Evolutionary conservation across 2,113 vertebrate species (phyloP), one percentile per base, ranked within the genome.

Genomic region (Hydrochoerus hydrochaeris): DNA sequence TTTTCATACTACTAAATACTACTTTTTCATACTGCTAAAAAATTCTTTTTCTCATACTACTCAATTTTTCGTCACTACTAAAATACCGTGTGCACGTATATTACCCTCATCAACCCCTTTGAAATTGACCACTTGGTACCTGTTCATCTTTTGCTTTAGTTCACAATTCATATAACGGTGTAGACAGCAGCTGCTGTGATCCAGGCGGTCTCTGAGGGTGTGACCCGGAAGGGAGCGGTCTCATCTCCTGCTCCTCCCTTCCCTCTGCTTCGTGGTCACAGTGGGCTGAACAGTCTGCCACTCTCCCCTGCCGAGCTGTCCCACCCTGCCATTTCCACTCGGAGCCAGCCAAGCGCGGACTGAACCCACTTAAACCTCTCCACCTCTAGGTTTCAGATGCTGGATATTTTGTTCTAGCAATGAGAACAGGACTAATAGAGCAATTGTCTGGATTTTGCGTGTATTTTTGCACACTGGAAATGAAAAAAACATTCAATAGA

Each of bases 401-500:
- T 69, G 65, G 32, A 69, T 17, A n/a, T 69, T 69, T 69, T 69
- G 62, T 67, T 67, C 65, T 32, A 67, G 65, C 32, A 67, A 35
- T 67, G 16, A 35, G 35, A 69, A 69, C 7, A 17, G n/a, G 65
- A n/a, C 16, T 69, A n/a, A 19, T n/a, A 69, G 32, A n/a, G 65
- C 5, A n/a, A 69, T 35, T 88, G 35, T 63, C 28, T 95, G 49
- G 35, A 41, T 91, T 38, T 44, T 82, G 35, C 46, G 71, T 60
- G 57, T 77, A 11, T 52, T 54, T 54, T 54, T 88, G 9, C 22
- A 58, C 38, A 75, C 10, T 17, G 58, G 73, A 91, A 87, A 71
- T n/a, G 88, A 88, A 67, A 57, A 57, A 62, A n/a, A 69, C n/a
- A 80, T 92, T 84, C 78, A 30, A 57, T 92, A 58, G 75, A 92